phyloP scores from a whole-genome alignment of 2,113 vertebrate genomes.

The Neoarius graeffei region DNA sequence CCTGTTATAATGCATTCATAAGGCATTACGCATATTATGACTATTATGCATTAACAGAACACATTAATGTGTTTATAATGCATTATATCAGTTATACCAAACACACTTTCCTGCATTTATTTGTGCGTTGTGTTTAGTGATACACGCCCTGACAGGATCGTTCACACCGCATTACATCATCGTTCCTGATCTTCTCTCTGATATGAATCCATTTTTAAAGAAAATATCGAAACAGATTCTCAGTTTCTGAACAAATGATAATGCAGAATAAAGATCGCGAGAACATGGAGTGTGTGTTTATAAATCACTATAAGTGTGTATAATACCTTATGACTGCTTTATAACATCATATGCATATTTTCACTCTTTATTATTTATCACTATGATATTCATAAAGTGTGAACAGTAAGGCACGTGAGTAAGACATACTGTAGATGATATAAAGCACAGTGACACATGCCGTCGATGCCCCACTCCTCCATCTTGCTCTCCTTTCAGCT shows the following conservation, averaged over 20 bases:
- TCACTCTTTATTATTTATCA: background rate
- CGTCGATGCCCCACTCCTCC: background rate
- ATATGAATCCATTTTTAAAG: background rate
- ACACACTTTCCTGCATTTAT: background rate
- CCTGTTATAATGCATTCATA: background rate
- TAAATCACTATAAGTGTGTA: background rate
- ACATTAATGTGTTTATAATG: background rate
- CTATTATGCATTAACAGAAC: background rate
- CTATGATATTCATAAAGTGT: background rate
- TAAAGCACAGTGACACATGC: background rate
- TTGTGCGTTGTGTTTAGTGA: background rate
- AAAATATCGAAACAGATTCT: background rate
- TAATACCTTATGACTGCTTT: background rate
- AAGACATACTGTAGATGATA: too few species aligned
- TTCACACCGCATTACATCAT: background rate
- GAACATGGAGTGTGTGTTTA: background rate
- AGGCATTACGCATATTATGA: background rate
- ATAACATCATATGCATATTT: background rate
- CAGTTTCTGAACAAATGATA: background rate
- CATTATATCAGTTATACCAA: background rate
- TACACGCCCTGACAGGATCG: background rate
- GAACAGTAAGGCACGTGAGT: background rate
- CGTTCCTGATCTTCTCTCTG: background rate
- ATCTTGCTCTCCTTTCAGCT: constrained; percentile 43
- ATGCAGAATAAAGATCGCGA: background rate